Percentiles rank a stretch among this genome's conserved stretches.
These are phyloP conservation scores for Drosophila niveifrons DNA, from an alignment of 2,888 invertebrate species.

Conservation along the genomic window DNA sequence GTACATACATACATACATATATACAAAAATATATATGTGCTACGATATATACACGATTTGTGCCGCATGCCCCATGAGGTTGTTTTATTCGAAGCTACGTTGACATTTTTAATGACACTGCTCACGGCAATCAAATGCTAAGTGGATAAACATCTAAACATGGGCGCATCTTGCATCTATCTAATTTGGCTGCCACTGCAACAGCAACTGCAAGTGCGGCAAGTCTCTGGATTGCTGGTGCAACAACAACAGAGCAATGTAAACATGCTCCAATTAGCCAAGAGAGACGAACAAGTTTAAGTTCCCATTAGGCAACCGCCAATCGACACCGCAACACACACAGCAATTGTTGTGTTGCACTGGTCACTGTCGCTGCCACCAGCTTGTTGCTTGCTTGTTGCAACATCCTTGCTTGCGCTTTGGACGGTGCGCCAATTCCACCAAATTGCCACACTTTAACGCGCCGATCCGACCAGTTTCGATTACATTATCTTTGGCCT, in stretches of 20 bases:
- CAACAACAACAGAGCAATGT: constrained; percentile 22
- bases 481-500: constrained; percentile 73
- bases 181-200: constrained; percentile 32
- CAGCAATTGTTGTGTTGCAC: constrained; percentile 11
- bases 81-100: constrained; percentile 31
- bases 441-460: constrained; percentile 70
- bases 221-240: constrained; percentile 6
- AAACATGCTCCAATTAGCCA: constrained; percentile 46
- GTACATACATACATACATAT: neutral
- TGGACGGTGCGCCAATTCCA: constrained; percentile 66
- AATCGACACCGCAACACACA: constrained; percentile 4
- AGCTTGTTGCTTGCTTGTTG: constrained; percentile 41
- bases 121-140: constrained; percentile 56
- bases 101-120: constrained; percentile 65
- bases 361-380: constrained; percentile 50
- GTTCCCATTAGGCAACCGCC: constrained; percentile 54
- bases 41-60: constrained; percentile 3
- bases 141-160: constrained; percentile 49
- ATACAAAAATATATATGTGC: neutral
- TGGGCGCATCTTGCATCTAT: constrained; percentile 35
- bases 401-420: constrained; percentile 61
- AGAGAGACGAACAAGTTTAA: constrained; percentile 55
- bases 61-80: neutral
- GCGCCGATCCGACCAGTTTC: constrained; percentile 74
- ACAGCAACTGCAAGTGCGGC: neutral